These are phyloP conservation scores for Mus pahari DNA, from an alignment of 2,113 vertebrate genomes.

Conservation along the genomic window DNA sequence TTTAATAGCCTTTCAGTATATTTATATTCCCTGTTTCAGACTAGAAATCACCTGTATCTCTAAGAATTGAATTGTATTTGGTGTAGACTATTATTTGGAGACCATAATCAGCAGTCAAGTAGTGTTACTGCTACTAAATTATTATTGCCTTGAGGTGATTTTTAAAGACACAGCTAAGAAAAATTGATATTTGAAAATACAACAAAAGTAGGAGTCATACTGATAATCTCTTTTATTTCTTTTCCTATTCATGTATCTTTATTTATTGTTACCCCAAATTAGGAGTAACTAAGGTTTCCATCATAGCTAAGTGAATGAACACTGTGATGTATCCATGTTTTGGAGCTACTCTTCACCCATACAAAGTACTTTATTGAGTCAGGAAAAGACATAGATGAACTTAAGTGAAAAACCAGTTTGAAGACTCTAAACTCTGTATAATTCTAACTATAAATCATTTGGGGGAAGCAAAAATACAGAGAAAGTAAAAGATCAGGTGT, in stretches of 20 bases:
- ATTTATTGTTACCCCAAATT: background rate
- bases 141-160: background rate
- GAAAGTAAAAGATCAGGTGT: background rate
- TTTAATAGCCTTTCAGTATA: background rate
- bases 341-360: background rate
- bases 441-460: background rate
- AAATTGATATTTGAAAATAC: slow-evolving; percentile 1
- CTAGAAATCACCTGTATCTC: background rate
- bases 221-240: background rate
- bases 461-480: background rate
- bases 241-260: background rate
- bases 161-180: background rate
- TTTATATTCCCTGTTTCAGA: background rate
- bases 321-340: no score
- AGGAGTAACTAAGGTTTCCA: background rate
- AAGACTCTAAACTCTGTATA: background rate
- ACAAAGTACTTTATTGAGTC: background rate
- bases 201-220: background rate
- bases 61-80: background rate
- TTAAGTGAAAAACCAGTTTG: background rate
- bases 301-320: background rate
- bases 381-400: background rate
- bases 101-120: background rate
- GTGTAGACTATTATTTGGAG: background rate
- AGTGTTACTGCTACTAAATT: background rate